These are phyloP conservation scores for Leucoraja ocellata DNA, from an alignment of 2,797 vertebrate genomes.

Conservation along the genomic window DNA sequence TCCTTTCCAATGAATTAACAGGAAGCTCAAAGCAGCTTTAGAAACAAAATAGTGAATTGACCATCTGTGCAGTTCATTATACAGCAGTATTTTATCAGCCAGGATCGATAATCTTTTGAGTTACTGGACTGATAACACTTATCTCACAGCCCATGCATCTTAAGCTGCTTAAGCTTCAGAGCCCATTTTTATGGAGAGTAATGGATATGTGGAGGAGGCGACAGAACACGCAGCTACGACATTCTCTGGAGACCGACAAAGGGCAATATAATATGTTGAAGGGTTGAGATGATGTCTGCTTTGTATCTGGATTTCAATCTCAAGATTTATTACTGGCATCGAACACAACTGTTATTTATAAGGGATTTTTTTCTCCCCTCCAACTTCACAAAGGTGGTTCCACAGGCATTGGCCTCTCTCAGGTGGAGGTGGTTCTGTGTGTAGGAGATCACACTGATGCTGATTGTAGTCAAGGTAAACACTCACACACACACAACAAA, in stretches of 20 bases:
- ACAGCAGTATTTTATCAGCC: conserved; percentile 20
- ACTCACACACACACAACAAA: neutral
- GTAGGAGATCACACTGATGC: neutral
- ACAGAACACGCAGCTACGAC: neutral
- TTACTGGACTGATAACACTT: conserved; percentile 30
- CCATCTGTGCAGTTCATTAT: conserved; percentile 12
- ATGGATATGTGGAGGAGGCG: neutral
- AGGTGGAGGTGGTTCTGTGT: neutral
- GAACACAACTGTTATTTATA: neutral
- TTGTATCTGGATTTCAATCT: conserved; percentile 7
- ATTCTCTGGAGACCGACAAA: neutral
- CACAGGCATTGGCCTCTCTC: neutral
- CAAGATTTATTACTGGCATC: neutral
- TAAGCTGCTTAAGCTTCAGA: conserved; percentile 25
- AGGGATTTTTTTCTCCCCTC: neutral
- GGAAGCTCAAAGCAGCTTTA: neutral
- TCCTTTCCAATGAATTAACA: conserved; percentile 15
- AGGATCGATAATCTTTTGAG: conserved; percentile 27
- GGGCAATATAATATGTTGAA: neutral
- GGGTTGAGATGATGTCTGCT: neutral
- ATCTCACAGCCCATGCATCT: conserved; percentile 5
- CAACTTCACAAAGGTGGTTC: neutral
- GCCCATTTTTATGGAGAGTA: neutral
- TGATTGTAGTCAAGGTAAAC: neutral
- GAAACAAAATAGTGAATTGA: neutral